Base-by-base conservation (phyloP, 1,140 invertebrate species). In the Ceratosolen fusciceps region DNA sequence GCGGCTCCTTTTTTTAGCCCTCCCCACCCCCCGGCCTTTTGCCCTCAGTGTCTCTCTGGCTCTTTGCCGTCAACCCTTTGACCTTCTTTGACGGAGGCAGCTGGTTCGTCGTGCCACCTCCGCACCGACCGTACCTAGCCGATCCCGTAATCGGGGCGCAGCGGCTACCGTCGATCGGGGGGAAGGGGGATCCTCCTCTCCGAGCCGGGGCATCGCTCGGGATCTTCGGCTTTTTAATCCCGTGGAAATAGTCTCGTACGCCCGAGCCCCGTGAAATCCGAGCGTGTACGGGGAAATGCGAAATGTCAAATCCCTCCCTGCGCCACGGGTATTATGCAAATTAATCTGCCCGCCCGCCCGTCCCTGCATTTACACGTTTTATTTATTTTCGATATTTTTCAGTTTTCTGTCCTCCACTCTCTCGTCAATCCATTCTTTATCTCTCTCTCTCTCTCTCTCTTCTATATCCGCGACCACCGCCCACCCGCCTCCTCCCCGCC, bases 281-380 rank as follows among this genome's bases (percentile, higher is more conserved):
- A n/a, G 21, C 49, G n/a, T 43, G 52, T 4, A 54, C 47, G 26
- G 14, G 37, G 21, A 47, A 67, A 52, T 49, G 29, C 2, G 74
- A 58, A 81, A 79, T 81, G 79, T 72, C 67, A 73, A 82, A 77
- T 74, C 62, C 76, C 70, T 47, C 73, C 37, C 19, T n/a, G 71
- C 39, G 73, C 3, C 24, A 16, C 79, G 75, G 80, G 65, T 70
- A 71, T 81, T 80, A 82, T 67, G 62, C 70, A 79, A 79, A 67
- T 73, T 72, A 47, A 60, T 78, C 39, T 72, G 34, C 39, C n/a
- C n/a, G n/a, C n/a, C n/a, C 21, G 70, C n/a, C 16, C 65, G 14
- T 16, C 4, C 62, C 39, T 47, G 16, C 60, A 78, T 60, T 24
- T 58, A 72, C 52, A 58, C n/a, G 26, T 47, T 56, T 54, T 47